Evolutionary conservation across 2,113 vertebrate species (phyloP).

Genomic region (Ardeotis arabs): DNA sequence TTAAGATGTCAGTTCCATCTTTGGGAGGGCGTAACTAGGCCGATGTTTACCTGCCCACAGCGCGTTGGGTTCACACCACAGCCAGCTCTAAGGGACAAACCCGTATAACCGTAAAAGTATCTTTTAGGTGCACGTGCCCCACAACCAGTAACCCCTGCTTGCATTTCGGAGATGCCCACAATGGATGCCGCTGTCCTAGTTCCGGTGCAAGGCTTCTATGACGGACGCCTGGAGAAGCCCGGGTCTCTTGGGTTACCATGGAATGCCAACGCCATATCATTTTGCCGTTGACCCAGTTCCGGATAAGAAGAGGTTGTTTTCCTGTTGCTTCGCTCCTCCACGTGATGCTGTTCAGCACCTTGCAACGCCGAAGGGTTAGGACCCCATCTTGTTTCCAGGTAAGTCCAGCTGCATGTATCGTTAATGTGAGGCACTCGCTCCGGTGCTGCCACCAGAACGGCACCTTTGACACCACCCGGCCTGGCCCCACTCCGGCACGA

Average conservation of each 20-base stretch:
- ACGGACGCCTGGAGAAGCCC: not conserved
- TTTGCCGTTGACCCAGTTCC: not conserved
- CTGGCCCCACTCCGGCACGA: not conserved
- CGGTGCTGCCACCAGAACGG: not conserved
- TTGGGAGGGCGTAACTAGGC: not conserved
- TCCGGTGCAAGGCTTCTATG: not conserved
- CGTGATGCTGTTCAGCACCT: not conserved
- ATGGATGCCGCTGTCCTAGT: rapidly evolving
- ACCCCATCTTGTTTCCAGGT: not conserved
- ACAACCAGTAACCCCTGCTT: not conserved
- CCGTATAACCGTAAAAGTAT: not conserved
- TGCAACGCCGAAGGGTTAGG: not conserved
- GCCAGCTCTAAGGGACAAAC: not conserved
- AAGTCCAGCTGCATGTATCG: not conserved
- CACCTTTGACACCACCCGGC: not conserved
- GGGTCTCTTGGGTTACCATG: not conserved
- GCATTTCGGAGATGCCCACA: rapidly evolving
- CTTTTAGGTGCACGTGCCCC: not conserved
- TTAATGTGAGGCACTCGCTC: not conserved
- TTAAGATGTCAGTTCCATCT: not conserved
- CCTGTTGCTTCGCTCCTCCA: not conserved
- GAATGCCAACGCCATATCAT: no score
- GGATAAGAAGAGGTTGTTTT: not conserved
- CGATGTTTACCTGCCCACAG: not conserved
- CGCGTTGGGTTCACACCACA: not conserved